Evolutionary conservation across 2,888 invertebrate genomes (phyloP), one percentile per base, ranked within the genome.

Genomic region (Cactoblastis cactorum): DNA sequence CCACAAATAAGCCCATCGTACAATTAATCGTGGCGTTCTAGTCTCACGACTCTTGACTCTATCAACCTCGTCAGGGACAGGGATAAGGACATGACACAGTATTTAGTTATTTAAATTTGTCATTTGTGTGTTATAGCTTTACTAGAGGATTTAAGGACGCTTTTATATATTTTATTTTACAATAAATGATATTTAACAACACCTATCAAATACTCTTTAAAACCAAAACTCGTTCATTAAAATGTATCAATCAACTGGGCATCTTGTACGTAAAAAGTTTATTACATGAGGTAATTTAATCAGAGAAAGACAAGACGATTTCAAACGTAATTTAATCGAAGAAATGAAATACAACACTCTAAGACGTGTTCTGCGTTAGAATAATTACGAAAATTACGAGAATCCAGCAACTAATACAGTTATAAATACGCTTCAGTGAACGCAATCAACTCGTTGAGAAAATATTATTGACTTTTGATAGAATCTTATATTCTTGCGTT

Each of bases 361-460:
- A 6, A 43, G 15, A 24, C 24, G n/a, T n/a, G n/a, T 11, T 22
- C 41, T 14, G 2, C 24, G 22, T 24, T 24, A 24, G 24, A 43
- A 43, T 28, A 12, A 43, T 43, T 43, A 43, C 41, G 28, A 43
- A 43, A 43, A 43, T 43, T 28, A 43, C 41, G 8, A 24, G 41
- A 43, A 28, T 28, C 41, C 9, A 24, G 24, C 14, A 28, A n/a
- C 41, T 43, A 43, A 43, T 43, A 24, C 9, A 24, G 24, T 9
- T 15, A n/a, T 24, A 24, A 43, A 43, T 43, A 24, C 41, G 41
- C 41, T 24, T 24, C 41, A 43, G 14, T 24, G 14, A 43, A 24
- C 11, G 41, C 41, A 43, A 43, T 43, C 24, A 15, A 38, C n/a
- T 19, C n/a, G 37, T 15, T 17, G 35, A 35, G 38, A 11, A 8